phyloP scores from a whole-genome alignment of 1,140 invertebrate genomes.

The Trachymyrmex septentrionalis region DNA sequence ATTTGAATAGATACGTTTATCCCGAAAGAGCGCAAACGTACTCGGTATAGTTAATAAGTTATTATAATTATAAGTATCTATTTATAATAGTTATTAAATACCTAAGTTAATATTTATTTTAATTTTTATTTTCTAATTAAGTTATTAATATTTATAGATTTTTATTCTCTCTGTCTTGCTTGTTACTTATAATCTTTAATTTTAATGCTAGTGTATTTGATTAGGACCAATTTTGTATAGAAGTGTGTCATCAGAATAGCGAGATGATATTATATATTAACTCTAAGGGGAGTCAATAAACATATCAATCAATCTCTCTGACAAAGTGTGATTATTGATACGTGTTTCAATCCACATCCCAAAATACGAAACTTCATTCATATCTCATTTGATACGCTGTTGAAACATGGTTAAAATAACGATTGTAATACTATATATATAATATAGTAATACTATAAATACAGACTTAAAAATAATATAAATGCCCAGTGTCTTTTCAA shows the following conservation, averaged over 20 bases:
- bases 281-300: too few relatives aligned
- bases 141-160: background rate
- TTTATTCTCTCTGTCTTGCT: background rate
- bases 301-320: too few relatives aligned
- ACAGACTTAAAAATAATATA: background rate
- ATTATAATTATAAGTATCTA: background rate
- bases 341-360: background rate
- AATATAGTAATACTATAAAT: background rate
- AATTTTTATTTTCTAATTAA: too few relatives aligned
- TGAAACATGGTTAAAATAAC: background rate
- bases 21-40: background rate
- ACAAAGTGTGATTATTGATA: background rate
- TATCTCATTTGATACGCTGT: background rate
- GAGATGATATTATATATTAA: too few relatives aligned
- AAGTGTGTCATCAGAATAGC: too few relatives aligned
- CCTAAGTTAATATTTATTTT: too few relatives aligned
- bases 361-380: background rate
- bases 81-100: background rate
- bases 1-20: background rate
- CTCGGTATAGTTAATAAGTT: background rate
- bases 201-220: too few relatives aligned
- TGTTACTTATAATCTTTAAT: too few relatives aligned
- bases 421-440: background rate
- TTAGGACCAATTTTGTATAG: too few relatives aligned
- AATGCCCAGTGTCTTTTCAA: conserved; percentile 4